phyloP scores from a whole-genome alignment of 1,140 invertebrate genomes.

The Tetragonula clypearis region DNA sequence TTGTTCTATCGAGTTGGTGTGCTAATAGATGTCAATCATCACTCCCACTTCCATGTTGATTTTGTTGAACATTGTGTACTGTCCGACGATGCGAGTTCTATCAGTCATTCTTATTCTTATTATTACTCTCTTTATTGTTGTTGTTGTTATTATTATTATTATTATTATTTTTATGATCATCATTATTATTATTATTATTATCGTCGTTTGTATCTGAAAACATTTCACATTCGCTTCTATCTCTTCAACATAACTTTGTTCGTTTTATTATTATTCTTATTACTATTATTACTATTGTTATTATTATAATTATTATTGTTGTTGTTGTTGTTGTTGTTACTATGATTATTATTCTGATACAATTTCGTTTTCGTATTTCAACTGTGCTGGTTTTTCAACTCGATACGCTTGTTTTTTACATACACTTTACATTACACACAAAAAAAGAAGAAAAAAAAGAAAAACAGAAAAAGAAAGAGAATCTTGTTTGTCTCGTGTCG shows the following conservation, averaged over 20 bases:
- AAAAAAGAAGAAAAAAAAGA: background rate
- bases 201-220: background rate
- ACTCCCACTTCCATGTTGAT: conserved; percentile 67
- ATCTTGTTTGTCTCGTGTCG: background rate
- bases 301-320: background rate
- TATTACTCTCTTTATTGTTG: background rate
- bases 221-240: conserved; percentile 44
- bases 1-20: conserved; percentile 83
- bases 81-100: conserved; percentile 55
- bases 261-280: background rate
- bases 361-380: background rate
- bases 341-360: background rate
- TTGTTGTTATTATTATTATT: background rate
- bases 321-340: background rate
- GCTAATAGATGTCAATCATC: conserved; percentile 81
- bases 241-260: conserved; percentile 15
- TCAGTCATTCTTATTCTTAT: conserved; percentile 41
- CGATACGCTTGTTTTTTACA: conserved; percentile 64
- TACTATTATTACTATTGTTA: background rate
- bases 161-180: background rate
- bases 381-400: conserved; percentile 44
- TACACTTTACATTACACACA: conserved; percentile 56
- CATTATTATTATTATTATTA: background rate
- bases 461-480: background rate
- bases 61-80: conserved; percentile 68